Base-by-base conservation (phyloP, 1,140 invertebrate species). In the Pseudomyrmex gracilis region DNA sequence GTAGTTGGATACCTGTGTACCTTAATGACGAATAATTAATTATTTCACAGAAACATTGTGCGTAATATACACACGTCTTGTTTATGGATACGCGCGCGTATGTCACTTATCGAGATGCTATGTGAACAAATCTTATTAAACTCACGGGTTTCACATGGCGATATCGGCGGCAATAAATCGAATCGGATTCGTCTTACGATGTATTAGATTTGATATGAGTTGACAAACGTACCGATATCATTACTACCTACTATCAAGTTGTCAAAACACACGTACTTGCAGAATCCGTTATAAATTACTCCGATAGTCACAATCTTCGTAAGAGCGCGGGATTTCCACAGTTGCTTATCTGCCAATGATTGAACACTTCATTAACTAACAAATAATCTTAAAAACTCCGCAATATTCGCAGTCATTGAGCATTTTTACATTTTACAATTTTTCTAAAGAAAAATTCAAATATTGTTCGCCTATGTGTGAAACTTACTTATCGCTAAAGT, bases 41-140 rank as follows among this genome's bases (percentile, higher is more conserved):
- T 51, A 34, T 20, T 66, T 53, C 9, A 20, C 43, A 55, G 47
- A 22, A 77, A 77, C 43, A 67, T 43, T 64, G 12, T 34, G 34
- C 34, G 34, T 22, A n/a, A n/a, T 55, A 13, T 4, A 77, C 8
- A 66, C 22, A 67, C 3, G 22, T 13, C 67, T 67, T 63, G 66
- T 67, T 63, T 24, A 61, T 55, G 60, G n/a, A 66, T 61, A 2
- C n/a, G 22, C 4, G 24, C 2, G 64, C n/a, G n/a, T n/a, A n/a
- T 12, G 45, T 66, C n/a, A n/a, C 57, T 24, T 15, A 24, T 67
- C 61, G 8, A 66, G 66, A 77, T 53, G 24, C 53, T 66, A 66
- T 51, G 12, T 17, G n/a, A 58, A 20, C n/a, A 58, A 20, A 61
- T 5, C n/a, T 77, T 77, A 77, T 67, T 13, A 77, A 77, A 76